Evolutionary conservation across 2,113 vertebrate species (phyloP).

Genomic region (Corydoras sp.): DNA sequence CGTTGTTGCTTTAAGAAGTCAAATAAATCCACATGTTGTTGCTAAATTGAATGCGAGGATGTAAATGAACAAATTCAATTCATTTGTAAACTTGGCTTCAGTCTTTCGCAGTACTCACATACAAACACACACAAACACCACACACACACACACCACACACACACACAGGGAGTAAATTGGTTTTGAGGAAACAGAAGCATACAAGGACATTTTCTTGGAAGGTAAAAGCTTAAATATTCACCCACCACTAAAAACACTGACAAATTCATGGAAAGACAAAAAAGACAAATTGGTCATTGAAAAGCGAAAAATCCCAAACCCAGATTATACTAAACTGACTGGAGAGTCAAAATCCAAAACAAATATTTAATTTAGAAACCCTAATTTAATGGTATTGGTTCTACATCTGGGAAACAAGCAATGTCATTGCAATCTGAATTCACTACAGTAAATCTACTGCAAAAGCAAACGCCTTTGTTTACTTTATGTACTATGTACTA

Average conservation of each 20-base stretch:
- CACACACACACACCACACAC: no score
- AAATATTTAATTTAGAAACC: not conserved
- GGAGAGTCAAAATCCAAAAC: not conserved
- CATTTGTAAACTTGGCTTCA: slow-evolving; percentile 47
- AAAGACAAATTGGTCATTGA: not conserved
- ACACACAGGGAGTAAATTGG: not conserved
- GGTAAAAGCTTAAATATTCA: slow-evolving; percentile 7
- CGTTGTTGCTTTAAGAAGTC: slow-evolving; percentile 39
- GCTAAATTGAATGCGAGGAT: slow-evolving; percentile 18
- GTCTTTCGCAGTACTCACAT: slow-evolving; percentile 24
- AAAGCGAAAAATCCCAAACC: not conserved
- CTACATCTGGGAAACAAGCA: not conserved
- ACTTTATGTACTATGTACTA: no score
- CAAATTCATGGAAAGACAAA: not conserved
- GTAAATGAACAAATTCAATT: slow-evolving; percentile 53
- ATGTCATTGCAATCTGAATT: not conserved
- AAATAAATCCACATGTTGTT: slow-evolving; percentile 53
- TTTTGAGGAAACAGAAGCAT: slow-evolving; percentile 3
- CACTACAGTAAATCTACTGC: no score
- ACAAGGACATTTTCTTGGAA: slow-evolving; percentile 7
- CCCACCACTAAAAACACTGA: slow-evolving; percentile 33
- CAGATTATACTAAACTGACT: no score
- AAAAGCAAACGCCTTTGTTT: no score
- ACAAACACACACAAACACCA: no score
- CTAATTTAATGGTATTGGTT: not conserved